Percentiles rank a stretch among this genome's conserved stretches.
phyloP scores from a whole-genome alignment of 2,113 vertebrate genomes.

The Anguilla japonica region DNA sequence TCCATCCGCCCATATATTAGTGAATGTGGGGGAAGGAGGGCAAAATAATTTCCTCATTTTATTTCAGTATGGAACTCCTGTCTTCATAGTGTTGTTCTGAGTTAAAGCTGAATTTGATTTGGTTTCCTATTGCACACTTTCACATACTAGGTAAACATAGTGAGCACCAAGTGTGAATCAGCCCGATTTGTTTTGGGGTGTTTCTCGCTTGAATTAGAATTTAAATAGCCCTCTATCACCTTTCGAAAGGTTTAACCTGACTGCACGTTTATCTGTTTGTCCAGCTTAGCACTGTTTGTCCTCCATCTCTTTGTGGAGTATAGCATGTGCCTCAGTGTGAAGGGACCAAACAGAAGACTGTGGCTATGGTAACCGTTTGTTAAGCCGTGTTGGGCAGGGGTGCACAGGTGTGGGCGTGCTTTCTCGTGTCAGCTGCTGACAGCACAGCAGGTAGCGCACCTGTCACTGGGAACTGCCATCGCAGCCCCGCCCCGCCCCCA shows the following conservation, averaged over 20 bases:
- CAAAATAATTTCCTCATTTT: background rate
- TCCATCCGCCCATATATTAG: background rate
- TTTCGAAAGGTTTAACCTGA: background rate
- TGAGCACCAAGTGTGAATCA: background rate
- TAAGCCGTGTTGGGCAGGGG: background rate
- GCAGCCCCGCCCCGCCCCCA: background rate
- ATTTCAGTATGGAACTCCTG: background rate
- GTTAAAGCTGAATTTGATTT: background rate
- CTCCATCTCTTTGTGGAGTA: background rate
- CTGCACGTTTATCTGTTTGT: background rate
- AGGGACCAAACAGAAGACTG: background rate
- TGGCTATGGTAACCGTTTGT: background rate
- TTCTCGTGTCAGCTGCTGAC: background rate
- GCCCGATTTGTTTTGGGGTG: background rate
- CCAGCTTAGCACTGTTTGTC: background rate
- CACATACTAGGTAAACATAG: background rate
- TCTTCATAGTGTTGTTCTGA: background rate
- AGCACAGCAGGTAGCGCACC: slow-evolving; percentile 17
- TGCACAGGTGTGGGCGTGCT: background rate
- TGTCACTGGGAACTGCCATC: background rate
- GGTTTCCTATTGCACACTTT: background rate
- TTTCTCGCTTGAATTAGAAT: background rate
- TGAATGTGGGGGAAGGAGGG: background rate
- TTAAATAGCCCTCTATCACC: background rate
- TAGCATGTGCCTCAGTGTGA: background rate